Conservation (phyloP, 1,140 invertebrate genomes). For the Meloidogyne hapla region DNA sequence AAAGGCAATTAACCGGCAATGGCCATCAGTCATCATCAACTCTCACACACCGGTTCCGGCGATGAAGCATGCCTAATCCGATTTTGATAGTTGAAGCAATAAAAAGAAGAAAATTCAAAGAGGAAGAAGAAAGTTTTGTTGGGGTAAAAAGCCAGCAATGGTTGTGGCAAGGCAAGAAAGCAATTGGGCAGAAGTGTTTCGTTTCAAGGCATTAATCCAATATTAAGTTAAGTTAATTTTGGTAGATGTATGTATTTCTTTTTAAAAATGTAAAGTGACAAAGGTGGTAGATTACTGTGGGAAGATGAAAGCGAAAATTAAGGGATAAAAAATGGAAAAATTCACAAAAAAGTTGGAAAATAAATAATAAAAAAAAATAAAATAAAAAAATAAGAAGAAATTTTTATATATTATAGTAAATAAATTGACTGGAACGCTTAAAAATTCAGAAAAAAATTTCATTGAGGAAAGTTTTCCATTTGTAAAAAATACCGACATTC, state of each 20-base stretch:
- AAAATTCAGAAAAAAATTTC: neutral
- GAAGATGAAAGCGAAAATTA: too few relatives aligned
- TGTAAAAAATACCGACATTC: neutral
- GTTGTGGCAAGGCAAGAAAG: neutral
- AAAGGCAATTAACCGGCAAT: conserved; percentile 3
- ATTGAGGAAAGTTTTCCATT: too few relatives aligned
- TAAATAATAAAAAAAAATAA: neutral
- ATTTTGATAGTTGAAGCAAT: neutral
- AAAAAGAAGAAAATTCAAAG: conserved; percentile 1
- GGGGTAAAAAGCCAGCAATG: neutral
- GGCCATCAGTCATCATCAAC: neutral
- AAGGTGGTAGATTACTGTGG: neutral
- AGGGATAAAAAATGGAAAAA: too few relatives aligned
- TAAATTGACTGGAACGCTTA: neutral
- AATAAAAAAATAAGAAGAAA: too few relatives aligned
- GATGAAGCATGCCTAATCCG: conserved; percentile 4
- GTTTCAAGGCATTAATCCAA: neutral
- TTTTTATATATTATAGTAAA: neutral
- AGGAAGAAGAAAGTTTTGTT: neutral
- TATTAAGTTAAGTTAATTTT: neutral
- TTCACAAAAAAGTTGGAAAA: neutral
- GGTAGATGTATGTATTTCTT: too few relatives aligned
- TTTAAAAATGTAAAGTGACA: too few relatives aligned
- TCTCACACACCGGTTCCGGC: neutral
- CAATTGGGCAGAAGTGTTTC: conserved; percentile 5